Percentiles rank a stretch among this genome's conserved stretches.
Evolutionary conservation across 1,140 invertebrate genomes (phyloP).

Genomic region (Ylistrum balloti): DNA sequence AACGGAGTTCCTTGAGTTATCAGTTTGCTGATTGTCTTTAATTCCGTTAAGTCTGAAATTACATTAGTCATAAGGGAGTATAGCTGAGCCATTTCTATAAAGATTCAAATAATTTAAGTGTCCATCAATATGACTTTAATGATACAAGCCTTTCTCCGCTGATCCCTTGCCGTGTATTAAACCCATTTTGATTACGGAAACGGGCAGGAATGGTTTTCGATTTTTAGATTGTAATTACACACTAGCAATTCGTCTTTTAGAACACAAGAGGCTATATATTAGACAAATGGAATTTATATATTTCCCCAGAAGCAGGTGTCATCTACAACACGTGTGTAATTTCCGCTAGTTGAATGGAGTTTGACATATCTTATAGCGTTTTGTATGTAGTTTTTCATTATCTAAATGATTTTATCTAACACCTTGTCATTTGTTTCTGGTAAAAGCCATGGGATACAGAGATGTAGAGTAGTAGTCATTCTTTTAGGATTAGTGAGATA

Average conservation of each 20-base stretch:
- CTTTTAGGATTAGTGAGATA: too few relatives aligned
- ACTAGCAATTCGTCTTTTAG: conserved; percentile 13
- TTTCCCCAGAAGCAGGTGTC: not conserved
- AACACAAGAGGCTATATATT: not conserved
- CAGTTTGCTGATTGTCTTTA: not conserved
- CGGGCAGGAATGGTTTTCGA: not conserved
- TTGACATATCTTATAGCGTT: not conserved
- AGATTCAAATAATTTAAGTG: conserved; percentile 29
- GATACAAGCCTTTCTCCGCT: not conserved
- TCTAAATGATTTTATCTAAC: too few relatives aligned
- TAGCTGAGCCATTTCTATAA: not conserved
- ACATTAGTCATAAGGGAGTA: not conserved
- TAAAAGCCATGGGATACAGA: too few relatives aligned
- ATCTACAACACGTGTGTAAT: not conserved
- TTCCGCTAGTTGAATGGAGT: not conserved
- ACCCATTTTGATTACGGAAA: conserved; percentile 14
- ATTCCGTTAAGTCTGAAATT: conserved; percentile 1
- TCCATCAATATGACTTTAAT: conserved; percentile 9
- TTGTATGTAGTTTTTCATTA: too few relatives aligned
- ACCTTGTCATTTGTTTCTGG: too few relatives aligned
- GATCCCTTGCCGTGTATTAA: not conserved
- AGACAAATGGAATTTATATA: conserved; percentile 9
- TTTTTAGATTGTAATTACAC: conserved; percentile 23
- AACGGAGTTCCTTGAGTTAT: not conserved
- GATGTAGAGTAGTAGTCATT: too few relatives aligned